These are phyloP conservation scores for Euzophera pinguis DNA, from an alignment of 2,888 invertebrate genomes.

Conservation along the genomic window DNA sequence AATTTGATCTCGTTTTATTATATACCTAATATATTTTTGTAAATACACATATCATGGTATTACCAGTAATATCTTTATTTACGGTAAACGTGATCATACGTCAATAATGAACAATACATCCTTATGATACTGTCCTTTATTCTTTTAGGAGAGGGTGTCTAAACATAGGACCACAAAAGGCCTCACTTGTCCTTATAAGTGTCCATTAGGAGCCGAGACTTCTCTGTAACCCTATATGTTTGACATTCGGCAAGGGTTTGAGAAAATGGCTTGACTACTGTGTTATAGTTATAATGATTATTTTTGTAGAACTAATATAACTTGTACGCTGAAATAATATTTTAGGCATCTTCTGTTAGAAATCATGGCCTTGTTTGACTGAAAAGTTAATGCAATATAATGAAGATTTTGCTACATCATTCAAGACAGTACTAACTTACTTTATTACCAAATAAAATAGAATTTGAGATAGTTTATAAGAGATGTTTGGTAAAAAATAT, in stretches of 20 bases:
- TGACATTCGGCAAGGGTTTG: constrained; percentile 55
- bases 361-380: too few relatives aligned
- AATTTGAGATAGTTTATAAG: too few relatives aligned
- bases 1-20: too few relatives aligned
- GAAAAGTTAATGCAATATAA: too few relatives aligned
- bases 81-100: not conserved
- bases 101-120: constrained; percentile 23
- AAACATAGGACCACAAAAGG: constrained; percentile 44
- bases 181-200: constrained; percentile 54
- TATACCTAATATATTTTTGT: too few relatives aligned
- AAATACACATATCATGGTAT: constrained; percentile 5
- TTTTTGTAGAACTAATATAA: too few relatives aligned
- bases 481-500: too few relatives aligned
- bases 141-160: constrained; percentile 50
- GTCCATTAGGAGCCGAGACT: constrained; percentile 64
- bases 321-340: too few relatives aligned
- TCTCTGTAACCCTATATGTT: constrained; percentile 64
- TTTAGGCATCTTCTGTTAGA: too few relatives aligned
- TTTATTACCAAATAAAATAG: too few relatives aligned
- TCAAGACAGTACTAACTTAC: too few relatives aligned
- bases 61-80: constrained; percentile 2
- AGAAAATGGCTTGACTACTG: constrained; percentile 53
- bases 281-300: constrained; percentile 8
- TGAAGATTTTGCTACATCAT: too few relatives aligned
- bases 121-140: constrained; percentile 14